Evolutionary conservation across 2,113 vertebrate species (phyloP).

Genomic region (Gila orcuttii): DNA sequence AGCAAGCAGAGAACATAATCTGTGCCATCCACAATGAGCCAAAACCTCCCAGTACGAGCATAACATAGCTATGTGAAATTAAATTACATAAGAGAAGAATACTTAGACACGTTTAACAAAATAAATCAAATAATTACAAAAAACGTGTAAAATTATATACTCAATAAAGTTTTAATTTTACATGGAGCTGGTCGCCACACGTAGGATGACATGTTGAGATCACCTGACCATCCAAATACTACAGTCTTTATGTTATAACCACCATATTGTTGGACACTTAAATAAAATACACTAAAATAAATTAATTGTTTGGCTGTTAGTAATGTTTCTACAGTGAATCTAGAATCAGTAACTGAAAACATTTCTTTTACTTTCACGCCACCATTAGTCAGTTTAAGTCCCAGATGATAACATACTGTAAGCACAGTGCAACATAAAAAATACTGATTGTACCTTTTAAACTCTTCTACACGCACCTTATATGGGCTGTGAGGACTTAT

Average conservation of each 20-base stretch:
- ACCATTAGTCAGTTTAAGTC: neutral
- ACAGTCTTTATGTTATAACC: neutral
- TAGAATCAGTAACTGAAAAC: neutral
- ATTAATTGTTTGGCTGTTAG: neutral
- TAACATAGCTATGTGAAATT: neutral
- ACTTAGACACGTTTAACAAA: neutral
- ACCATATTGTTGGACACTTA: neutral
- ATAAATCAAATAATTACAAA: neutral
- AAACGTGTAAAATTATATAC: neutral
- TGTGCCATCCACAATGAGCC: neutral
- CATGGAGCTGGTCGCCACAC: neutral
- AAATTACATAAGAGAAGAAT: neutral
- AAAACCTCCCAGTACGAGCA: neutral
- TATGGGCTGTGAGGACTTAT: conserved; percentile 61
- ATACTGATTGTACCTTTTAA: neutral
- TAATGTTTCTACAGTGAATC: neutral
- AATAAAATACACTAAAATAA: neutral
- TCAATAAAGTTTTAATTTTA: neutral
- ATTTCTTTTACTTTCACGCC: neutral
- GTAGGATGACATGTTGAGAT: neutral
- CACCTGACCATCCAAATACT: neutral
- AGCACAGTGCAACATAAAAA: neutral
- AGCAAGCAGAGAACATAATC: neutral
- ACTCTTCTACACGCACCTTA: conserved; percentile 63
- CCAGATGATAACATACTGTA: neutral